phyloP scores from a whole-genome alignment of 2,113 vertebrate genomes.

The Callipepla californica region DNA sequence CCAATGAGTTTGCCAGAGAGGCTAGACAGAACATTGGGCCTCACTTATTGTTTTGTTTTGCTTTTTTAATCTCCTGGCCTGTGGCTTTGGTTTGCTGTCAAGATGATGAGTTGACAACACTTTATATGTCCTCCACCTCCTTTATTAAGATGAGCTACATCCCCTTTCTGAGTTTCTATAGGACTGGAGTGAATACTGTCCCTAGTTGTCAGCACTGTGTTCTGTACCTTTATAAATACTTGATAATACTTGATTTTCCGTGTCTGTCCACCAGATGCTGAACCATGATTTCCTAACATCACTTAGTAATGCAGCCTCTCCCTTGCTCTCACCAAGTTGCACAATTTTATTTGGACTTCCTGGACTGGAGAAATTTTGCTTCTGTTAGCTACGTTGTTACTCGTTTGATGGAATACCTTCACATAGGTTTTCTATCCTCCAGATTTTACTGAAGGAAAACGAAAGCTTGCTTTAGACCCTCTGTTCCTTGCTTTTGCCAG shows the following conservation, averaged over 20 bases:
- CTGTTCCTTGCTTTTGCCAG: neutral
- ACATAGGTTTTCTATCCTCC: neutral
- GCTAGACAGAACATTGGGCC: neutral
- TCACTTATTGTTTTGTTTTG: neutral
- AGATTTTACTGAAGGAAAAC: neutral
- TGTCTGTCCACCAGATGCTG: neutral
- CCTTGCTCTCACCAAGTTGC: fast-evolving
- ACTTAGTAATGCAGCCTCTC: neutral
- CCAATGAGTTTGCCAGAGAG: neutral
- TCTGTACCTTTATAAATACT: neutral
- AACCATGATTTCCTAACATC: neutral
- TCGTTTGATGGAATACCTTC: neutral
- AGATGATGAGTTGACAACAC: neutral
- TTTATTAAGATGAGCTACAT: neutral
- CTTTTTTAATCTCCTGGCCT: neutral
- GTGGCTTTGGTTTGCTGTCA: neutral
- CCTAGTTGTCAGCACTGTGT: neutral
- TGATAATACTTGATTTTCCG: neutral
- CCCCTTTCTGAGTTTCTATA: neutral
- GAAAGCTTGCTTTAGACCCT: neutral
- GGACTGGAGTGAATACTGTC: neutral
- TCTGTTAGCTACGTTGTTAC: neutral
- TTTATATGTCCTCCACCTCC: neutral
- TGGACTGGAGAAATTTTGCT: neutral
- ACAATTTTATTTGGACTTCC: neutral